These are phyloP conservation scores for Amblyjoppa proteus DNA, from an alignment of 2,888 invertebrate species.

Conservation along the genomic window DNA sequence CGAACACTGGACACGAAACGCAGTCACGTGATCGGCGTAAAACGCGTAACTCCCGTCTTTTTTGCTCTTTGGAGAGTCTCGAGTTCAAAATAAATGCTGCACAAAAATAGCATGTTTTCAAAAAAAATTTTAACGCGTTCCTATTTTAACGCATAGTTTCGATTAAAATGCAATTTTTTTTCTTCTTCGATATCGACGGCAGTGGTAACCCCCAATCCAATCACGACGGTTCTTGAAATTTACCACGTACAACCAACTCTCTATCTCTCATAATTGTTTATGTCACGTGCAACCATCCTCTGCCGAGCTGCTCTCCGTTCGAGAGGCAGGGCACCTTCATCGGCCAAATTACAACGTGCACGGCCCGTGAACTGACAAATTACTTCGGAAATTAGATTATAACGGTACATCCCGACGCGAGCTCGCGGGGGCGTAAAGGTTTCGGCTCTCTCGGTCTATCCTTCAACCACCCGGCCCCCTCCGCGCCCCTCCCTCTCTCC, in stretches of 20 bases:
- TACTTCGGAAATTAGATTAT: slow-evolving; percentile 71
- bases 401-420: slow-evolving; percentile 54
- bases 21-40: too few relatives aligned
- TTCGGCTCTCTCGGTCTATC: slow-evolving; percentile 21
- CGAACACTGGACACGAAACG: too few relatives aligned
- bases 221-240: slow-evolving; percentile 51
- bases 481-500: background rate
- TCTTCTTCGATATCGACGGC: background rate
- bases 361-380: slow-evolving; percentile 68
- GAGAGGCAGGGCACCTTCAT: slow-evolving; percentile 51
- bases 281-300: slow-evolving; percentile 47
- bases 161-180: background rate
- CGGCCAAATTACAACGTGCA: slow-evolving; percentile 65
- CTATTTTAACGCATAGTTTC: background rate
- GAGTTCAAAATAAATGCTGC: background rate
- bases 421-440: slow-evolving; percentile 46
- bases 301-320: background rate
- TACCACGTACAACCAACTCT: slow-evolving; percentile 51
- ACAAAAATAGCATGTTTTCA: background rate
- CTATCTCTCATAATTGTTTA: slow-evolving; percentile 62
- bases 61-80: too few relatives aligned
- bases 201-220: background rate
- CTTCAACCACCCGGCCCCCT: slow-evolving; percentile 2
- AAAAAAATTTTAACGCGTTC: too few relatives aligned
- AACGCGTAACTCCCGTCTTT: too few relatives aligned